Conservation (phyloP, 2,888 invertebrate species). For the Nomada fucata region DNA sequence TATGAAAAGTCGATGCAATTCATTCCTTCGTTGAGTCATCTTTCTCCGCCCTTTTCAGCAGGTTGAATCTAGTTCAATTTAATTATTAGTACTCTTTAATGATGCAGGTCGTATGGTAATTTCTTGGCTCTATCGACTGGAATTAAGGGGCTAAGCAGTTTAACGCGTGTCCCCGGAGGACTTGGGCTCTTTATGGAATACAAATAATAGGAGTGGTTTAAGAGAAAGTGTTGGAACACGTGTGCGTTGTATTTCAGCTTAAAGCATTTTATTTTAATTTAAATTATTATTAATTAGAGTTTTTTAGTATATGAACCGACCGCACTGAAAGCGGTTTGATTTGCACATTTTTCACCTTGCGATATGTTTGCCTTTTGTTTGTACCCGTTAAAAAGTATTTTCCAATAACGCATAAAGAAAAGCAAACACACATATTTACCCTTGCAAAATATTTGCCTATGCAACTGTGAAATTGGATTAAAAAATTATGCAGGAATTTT, state of each 20-base stretch:
- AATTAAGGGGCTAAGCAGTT: conserved; percentile 4
- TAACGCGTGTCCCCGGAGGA: neutral
- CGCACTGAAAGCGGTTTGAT: too few relatives aligned
- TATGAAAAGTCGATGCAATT: conserved; percentile 21
- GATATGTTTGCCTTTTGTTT: too few relatives aligned
- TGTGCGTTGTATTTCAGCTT: neutral
- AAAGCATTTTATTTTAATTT: too few relatives aligned
- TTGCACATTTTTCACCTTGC: too few relatives aligned
- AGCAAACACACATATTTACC: too few relatives aligned
- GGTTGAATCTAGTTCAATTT: neutral
- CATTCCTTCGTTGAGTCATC: conserved; percentile 27
- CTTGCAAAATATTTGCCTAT: too few relatives aligned
- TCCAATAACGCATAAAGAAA: too few relatives aligned
- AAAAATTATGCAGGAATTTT: too few relatives aligned
- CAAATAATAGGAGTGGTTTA: neutral
- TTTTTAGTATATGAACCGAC: too few relatives aligned
- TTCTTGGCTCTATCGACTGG: neutral
- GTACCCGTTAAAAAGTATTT: too few relatives aligned
- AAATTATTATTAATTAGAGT: too few relatives aligned
- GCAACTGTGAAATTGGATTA: too few relatives aligned
- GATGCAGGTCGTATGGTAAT: neutral
- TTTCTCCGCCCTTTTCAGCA: neutral
- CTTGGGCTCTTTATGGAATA: neutral
- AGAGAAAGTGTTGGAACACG: neutral
- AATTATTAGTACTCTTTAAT: neutral